Base-by-base conservation (phyloP, 2,888 invertebrate species). In the Conomelus anceps region DNA sequence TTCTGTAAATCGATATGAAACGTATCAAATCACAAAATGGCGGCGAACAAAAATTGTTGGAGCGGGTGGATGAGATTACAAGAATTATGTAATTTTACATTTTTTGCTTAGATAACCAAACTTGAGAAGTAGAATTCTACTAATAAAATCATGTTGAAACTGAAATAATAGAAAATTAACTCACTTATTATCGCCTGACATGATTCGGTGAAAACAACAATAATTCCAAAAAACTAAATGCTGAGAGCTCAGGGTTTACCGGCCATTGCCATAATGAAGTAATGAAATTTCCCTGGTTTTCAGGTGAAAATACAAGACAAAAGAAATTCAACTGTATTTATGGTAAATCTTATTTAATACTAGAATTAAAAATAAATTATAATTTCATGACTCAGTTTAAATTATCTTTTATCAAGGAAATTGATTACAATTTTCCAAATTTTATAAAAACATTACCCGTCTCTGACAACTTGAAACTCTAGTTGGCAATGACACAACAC, bases 111-210 rank as follows among this genome's bases (percentile, higher is more conserved):
- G n/a, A n/a, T 63, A 13, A n/a, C 3, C n/a, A 63, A 63, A 63
- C n/a, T n/a, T n/a, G 63, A n/a, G 63, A n/a, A 63, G 3, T 63
- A n/a, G 3, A 63, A 34, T 63, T n/a, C 0, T 0, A 63, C 63
- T 34, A n/a, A 63, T 63, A n/a, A 63, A 63, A 63, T 63, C n/a
- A 63, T 63, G n/a, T n/a, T 63, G 4, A n/a, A 63, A n/a, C 6
- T 7, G 0, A 22, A 22, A 88, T 11, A 22, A 88, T 22, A 22
- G 17, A 34, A 26, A 22, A 89, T 13, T 84, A 23, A 89, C 89
- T 89, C 63, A 89, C 89, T 89, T 26, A 26, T 87, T 87, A 84
- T 89, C 89, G 87, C 89, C 89, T 41, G 89, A 89, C 89, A 89
- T 89, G 87, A 85, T 85, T 89, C 63, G 7, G 86, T 24, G 24